Evolutionary conservation across 1,140 invertebrate species (phyloP), one percentile per base, ranked within the genome.

Genomic region (Aphaenogaster ashmeadi): DNA sequence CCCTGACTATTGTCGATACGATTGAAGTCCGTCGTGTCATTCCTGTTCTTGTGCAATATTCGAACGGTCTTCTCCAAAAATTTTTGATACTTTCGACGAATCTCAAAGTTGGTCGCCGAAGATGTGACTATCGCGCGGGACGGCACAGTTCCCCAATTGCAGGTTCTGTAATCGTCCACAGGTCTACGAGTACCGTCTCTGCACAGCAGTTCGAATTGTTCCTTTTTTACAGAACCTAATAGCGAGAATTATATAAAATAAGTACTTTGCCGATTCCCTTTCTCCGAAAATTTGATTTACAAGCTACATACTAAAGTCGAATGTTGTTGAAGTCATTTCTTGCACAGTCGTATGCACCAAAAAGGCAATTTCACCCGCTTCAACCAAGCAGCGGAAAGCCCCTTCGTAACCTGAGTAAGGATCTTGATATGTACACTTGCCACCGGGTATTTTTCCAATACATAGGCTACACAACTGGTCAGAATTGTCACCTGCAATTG

Each of bases 311-410:
- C 97, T 94, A 74, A 96, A 97, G 90, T 97, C 96, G 86, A 94
- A 94, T 75, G 93, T 95, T 1, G 94, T 96, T 13, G 95, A 92
- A 6, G 97, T 96, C 95, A 98, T 97, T 95, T 98, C 97, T 21
- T 96, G 89, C 6, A 98, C 97, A 6, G 98, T 99, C 0, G 97
- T 98, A 92, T 99, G 98, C 79, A 98, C 97, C 0, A 99, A 95
- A 95, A 99, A 99, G 0, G 99, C 99, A 67, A 99, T 97, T 69
- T 99, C 98, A 47, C 98, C 98, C 9, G 96, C 95, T 91, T 99
- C 98, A 3, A 98, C 94, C 0, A 99, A 96, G 95, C 99, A 99
- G 86, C 97, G 96, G 85, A 99, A 98, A 5, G 99, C 98, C 6
- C 99, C 99, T 94, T 98, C 97, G 93, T 98, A 99, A 0, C 98